Conservation (phyloP, 2,113 vertebrate species). For the Galbula dea region DNA sequence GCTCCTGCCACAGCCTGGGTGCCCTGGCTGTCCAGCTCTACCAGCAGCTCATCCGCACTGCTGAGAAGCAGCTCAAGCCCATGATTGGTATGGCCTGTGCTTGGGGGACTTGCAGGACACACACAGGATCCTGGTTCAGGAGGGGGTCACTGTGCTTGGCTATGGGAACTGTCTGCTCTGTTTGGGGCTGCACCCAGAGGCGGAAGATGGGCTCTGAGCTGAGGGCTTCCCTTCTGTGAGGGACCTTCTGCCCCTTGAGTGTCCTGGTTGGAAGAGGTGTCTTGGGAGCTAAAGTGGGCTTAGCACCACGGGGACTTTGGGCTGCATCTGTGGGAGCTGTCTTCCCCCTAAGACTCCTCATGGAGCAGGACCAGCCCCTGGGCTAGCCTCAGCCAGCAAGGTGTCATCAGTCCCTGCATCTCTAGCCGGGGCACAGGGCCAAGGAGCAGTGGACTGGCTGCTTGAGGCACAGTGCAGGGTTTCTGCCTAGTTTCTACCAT, state of each 20-base stretch:
- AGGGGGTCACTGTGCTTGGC: fast-evolving
- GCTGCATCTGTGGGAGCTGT: neutral
- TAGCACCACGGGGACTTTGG: neutral
- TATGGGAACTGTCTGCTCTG: neutral
- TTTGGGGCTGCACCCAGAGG: neutral
- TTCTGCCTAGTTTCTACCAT: fast-evolving
- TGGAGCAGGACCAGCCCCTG: too few relatives aligned
- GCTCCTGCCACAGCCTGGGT: constrained; percentile 53
- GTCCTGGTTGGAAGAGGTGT: neutral
- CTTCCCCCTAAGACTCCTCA: fast-evolving
- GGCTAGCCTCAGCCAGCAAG: neutral
- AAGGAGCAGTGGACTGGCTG: fast-evolving
- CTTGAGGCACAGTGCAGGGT: fast-evolving
- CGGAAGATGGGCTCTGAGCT: neutral
- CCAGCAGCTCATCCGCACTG: constrained; percentile 78
- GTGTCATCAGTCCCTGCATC: too few relatives aligned
- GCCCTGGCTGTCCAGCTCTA: constrained; percentile 79
- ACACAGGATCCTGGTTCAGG: fast-evolving
- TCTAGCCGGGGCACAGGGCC: fast-evolving
- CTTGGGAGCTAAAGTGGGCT: neutral
- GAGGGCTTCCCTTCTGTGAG: too few relatives aligned
- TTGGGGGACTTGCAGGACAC: fast-evolving
- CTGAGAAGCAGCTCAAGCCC: constrained; percentile 70
- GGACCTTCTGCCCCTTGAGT: neutral
- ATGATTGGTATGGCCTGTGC: constrained; percentile 63